Base-by-base conservation (phyloP, 2,113 vertebrate species). In the Mus musculus region DNA sequence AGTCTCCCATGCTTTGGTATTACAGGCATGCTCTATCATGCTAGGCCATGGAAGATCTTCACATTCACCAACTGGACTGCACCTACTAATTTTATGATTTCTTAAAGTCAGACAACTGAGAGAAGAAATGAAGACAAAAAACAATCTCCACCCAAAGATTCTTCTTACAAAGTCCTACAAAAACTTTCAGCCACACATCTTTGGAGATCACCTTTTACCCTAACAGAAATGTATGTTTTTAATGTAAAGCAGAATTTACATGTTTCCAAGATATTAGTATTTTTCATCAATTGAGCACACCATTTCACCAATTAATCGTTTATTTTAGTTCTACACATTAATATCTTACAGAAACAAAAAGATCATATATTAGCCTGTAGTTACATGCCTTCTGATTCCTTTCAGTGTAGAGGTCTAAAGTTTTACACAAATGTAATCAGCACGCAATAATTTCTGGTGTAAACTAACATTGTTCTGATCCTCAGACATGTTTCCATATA, bases 281-380 rank as follows among this genome's bases (percentile, higher is more conserved):
- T 96, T 67, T 94, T 49, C 69, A 96, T 20, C 67, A 94, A 89
- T 69, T 86, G 42, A 89, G 54, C 26, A 96, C 78, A 85, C 36
- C 89, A 89, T 19, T 89, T 96, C 85, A 92, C 39, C 46, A 90
- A 49, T 91, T 76, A 67, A 88, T 90, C 61, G 92, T 97, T 97
- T 96, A 96, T 97, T 96, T 84, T 96, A 93, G 95, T 95, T 95
- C 75, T 63, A 93, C 19, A 95, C 2, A 87, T 87, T 69, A 96
- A 10, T 82, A 95, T 84, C 92, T 94, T 82, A 96, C 89, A 95
- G 90, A 75, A 95, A 93, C 86, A 92, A 91, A 80, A 33, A 94
- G 88, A 7, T 26, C 89, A 95, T 73, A 59, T 88, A 67, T 92
- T 94, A 92, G 84, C 89, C 54, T 96, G 42, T 24, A 91, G 85